These are phyloP conservation scores for Semicossyphus pulcher DNA, from an alignment of 2,113 vertebrate species.

Conservation along the genomic window DNA sequence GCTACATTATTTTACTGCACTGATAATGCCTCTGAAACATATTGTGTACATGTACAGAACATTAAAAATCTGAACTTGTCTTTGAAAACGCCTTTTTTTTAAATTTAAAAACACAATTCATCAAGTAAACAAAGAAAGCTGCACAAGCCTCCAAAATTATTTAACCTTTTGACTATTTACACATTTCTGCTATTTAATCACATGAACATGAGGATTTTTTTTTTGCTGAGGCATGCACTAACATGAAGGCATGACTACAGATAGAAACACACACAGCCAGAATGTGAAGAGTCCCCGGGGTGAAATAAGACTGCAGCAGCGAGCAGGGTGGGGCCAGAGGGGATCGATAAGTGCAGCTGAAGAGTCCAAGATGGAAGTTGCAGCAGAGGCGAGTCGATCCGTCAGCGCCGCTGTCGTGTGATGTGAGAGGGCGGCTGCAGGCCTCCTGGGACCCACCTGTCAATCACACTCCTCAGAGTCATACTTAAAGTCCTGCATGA, in stretches of 20 bases:
- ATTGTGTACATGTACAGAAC: constrained; percentile 32
- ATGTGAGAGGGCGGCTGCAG: constrained; percentile 12
- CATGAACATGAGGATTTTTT: not conserved
- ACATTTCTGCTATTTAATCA: not conserved
- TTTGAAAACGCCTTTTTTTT: constrained; percentile 37
- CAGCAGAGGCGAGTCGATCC: constrained; percentile 37
- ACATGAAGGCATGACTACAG: constrained; percentile 29
- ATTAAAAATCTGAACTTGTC: constrained; percentile 31
- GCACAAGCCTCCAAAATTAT: not conserved
- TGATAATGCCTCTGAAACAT: constrained; percentile 13
- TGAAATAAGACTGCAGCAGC: constrained; percentile 65
- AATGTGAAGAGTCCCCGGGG: constrained; percentile 41
- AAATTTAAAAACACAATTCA: constrained; percentile 39
- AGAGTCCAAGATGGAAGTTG: constrained; percentile 55
- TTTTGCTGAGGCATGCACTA: constrained; percentile 26
- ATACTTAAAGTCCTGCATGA: constrained; percentile 97
- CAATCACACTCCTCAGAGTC: constrained; percentile 93
- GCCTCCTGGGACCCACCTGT: constrained; percentile 73
- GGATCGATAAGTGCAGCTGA: constrained; percentile 54
- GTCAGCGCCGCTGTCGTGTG: constrained; percentile 34
- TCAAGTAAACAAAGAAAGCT: constrained; percentile 22
- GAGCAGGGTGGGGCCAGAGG: constrained; percentile 61
- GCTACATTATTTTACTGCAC: constrained; percentile 52
- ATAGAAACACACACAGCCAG: constrained; percentile 22
- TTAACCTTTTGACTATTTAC: constrained; percentile 39